Evolutionary conservation across 1,140 invertebrate species (phyloP), one percentile per base, ranked within the genome.

Genomic region (Drosophila persimilis): DNA sequence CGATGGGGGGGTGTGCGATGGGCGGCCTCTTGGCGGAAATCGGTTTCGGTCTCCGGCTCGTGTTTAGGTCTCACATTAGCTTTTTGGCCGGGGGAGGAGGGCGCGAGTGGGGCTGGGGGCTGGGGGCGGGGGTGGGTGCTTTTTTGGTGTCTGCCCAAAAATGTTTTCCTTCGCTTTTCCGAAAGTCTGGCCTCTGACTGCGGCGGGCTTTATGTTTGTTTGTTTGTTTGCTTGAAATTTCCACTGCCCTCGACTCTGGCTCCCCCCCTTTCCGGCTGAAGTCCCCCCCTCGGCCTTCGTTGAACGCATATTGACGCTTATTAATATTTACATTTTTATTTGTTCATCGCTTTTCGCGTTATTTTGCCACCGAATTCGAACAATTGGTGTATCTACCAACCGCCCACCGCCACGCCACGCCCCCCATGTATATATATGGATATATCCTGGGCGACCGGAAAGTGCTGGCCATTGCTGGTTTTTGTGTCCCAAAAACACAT

Each of bases 301-400:
- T 74, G 81, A 85, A 77, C 71, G 71, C 85, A 81, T 89, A 85
- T 89, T 89, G 86, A 81, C 78, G 85, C 86, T 90, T 89, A 90
- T 90, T 86, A 89, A 89, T 89, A 90, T 89, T 90, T 90, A 86
- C 86, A 90, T 86, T 90, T 90, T 90, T 90, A 90, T 90, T 90
- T 86, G 75, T 47, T 20, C 60, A 51, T 45, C 58, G 64, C 26
- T 76, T 76, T 62, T 24, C 59, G 73, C 65, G 24, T 59, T 69
- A 52, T 64, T 67, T 84, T 62, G 46, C 63, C 80, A 47, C 69
- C 69, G 63, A 69, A 79, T 61, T 73, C 54, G 47, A 56, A 29
- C 48, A 73, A 59, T 62, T 73, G 73, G 58, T 62, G 70, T 69
- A 29, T 35, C 64, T n/a, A 3, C 8, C 3, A 15, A 3, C 8